Base-by-base conservation (phyloP, 2,113 vertebrate genomes). In the Pomatorhinus ruficollis region DNA sequence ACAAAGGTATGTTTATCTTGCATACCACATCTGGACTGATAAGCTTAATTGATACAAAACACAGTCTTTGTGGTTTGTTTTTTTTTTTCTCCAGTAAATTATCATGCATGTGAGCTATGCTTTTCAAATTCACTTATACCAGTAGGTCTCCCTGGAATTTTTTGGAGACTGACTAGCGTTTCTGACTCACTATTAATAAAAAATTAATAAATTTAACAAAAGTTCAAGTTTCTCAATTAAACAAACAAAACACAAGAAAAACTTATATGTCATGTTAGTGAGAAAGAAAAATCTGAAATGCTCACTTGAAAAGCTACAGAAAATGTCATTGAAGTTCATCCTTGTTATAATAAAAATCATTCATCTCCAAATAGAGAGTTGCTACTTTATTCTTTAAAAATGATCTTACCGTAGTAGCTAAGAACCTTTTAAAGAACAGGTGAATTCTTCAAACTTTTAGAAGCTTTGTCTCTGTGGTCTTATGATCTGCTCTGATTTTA, bases 11-110 rank as follows among this genome's bases (percentile, higher is more conserved):
- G 18, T 87, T 96, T 97, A 96, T 95, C 95, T 95, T 87, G 39
- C 47, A 60, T 92, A 81, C 35, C 76, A 90, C 76, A 95, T 95
- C 89, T 95, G 95, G 56, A 78, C 80, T 66, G 93, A 97, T 93
- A 97, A 96, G 72, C 31, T 40, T 90, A 90, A 89, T n/a, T 89
- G 64, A 94, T 95, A 81, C 10, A 92, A 92, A 92, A 33, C 40
- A 60, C 12, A 61, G 3, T 1, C 59, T 61, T 39, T 20, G 8
- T 28, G 8, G 3, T n/a, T n/a, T n/a, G 5, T 57, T 57, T 16
- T 16, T 25, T 47, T 83, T 65, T 52, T 3, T 66, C n/a, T 83
- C 14, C 21, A 42, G 30, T 40, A 86, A 92, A 83, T 82, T 91
- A 64, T 49, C 49, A 60, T 70, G 25, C 13, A 19, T n/a, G 11